Evolutionary conservation across 2,888 invertebrate genomes (phyloP), one percentile per base, ranked within the genome.

Genomic region (Scaptodrosophila latifasciaeformis): DNA sequence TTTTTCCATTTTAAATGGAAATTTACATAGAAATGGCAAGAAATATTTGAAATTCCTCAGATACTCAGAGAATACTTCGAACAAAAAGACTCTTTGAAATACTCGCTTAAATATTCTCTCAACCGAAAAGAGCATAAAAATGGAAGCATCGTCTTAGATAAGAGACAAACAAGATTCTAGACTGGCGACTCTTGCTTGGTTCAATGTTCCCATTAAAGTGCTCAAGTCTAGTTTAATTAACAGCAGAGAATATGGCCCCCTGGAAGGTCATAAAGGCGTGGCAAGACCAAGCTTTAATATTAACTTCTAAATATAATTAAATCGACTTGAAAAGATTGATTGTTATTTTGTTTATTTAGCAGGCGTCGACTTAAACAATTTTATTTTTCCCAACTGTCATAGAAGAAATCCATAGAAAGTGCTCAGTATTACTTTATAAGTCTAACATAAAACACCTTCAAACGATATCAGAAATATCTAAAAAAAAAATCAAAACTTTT

Each of bases 241-340:
- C 43, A 27, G 44, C 40, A 12, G 15, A 49, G 45, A 43, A 24
- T 31, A 40, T 67, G 54, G 9, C 44, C 18, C 0, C 27, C 67
- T n/a, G n/a, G n/a, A 77, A 77, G 78, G 78, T 64, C 45, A 39
- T 27, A 34, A 10, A n/a, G n/a, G n/a, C n/a, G n/a, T n/a, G n/a
- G n/a, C n/a, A n/a, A n/a, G n/a, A n/a, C 5, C 27, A 27, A 27
- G 9, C 27, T 27, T 5, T 6, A 27, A 27, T 9, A 27, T 27
- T 27, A 27, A 6, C 9, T 27, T 27, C 5, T 9, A 27, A 27
- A 27, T 27, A 9, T 27, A 27, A 6, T 5, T 27, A 27, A 27
- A 27, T 5, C 27, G 5, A 6, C 27, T 27, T 27, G 27, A 27
- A 27, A n/a, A n/a, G n/a, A n/a, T n/a, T n/a, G n/a, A n/a, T 27